These are phyloP conservation scores for Labeo calbasu DNA, from an alignment of 2,797 vertebrate genomes.

Conservation along the genomic window DNA sequence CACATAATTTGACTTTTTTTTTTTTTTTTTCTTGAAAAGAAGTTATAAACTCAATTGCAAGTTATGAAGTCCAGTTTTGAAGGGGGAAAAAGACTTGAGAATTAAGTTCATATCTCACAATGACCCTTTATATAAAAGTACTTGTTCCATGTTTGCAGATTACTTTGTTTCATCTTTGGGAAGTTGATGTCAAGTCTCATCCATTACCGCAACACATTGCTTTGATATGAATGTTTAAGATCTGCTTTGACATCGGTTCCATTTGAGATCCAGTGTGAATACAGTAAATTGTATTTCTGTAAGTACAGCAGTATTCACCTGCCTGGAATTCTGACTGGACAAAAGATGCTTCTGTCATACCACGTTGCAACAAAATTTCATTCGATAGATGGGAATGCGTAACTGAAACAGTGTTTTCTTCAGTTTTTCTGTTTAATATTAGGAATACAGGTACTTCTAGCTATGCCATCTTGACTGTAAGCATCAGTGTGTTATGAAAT, in stretches of 20 bases:
- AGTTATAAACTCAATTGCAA: too few relatives aligned
- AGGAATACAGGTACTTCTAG: too few relatives aligned
- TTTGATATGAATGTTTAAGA: neutral
- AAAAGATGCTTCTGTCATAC: neutral
- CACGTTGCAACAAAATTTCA: neutral
- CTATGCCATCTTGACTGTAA: neutral
- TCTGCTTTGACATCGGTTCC: neutral
- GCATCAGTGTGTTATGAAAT: neutral
- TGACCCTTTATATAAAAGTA: too few relatives aligned
- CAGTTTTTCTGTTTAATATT: too few relatives aligned
- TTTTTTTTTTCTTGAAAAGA: too few relatives aligned
- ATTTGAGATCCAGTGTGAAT: neutral
- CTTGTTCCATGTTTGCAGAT: neutral
- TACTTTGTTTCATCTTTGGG: neutral
- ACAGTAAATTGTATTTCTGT: neutral
- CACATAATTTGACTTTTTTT: too few relatives aligned
- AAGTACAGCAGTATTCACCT: neutral
- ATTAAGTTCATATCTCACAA: too few relatives aligned
- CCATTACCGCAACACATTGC: neutral
- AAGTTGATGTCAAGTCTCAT: neutral
- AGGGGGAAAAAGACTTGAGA: too few relatives aligned
- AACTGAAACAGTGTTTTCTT: neutral
- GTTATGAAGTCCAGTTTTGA: too few relatives aligned
- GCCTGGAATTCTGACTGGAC: neutral
- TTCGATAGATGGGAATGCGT: neutral